A percentile compares a stretch with the other conserved stretches of the same genome.
Conservation (phyloP, 2,113 vertebrate species). For the Scytalopus superciliaris region DNA sequence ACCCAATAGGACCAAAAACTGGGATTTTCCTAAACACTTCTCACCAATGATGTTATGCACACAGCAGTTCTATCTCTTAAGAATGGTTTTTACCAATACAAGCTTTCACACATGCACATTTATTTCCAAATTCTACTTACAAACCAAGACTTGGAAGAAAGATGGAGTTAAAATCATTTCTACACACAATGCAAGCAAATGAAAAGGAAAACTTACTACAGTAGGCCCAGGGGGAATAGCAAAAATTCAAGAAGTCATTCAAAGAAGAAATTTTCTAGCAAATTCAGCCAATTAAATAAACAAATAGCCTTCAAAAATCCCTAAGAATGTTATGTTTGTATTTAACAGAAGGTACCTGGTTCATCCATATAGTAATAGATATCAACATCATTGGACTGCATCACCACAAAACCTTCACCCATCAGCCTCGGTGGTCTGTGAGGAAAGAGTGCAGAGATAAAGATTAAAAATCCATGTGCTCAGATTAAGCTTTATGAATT, state of each 20-base stretch:
- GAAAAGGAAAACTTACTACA: neutral
- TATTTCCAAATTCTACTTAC: neutral
- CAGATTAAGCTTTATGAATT: neutral
- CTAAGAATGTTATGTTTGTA: neutral
- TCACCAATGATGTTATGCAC: neutral
- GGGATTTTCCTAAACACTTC: neutral
- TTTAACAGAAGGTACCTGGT: constrained; percentile 80
- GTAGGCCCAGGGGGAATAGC: neutral
- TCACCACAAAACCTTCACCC: constrained; percentile 98
- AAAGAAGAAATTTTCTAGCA: neutral
- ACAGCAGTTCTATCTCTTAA: neutral
- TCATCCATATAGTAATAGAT: constrained; percentile 99
- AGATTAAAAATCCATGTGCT: neutral
- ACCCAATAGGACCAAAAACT: neutral
- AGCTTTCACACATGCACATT: neutral
- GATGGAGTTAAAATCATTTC: neutral
- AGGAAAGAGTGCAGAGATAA: neutral
- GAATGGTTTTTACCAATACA: neutral
- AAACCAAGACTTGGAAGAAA: neutral
- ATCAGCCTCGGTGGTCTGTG: constrained; percentile 92
- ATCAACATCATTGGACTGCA: constrained; percentile 99
- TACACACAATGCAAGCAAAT: neutral
- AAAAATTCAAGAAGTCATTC: neutral
- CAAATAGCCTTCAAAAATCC: neutral
- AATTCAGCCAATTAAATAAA: neutral